These are phyloP conservation scores for Actias luna DNA, from an alignment of 2,888 invertebrate species.

Conservation along the genomic window DNA sequence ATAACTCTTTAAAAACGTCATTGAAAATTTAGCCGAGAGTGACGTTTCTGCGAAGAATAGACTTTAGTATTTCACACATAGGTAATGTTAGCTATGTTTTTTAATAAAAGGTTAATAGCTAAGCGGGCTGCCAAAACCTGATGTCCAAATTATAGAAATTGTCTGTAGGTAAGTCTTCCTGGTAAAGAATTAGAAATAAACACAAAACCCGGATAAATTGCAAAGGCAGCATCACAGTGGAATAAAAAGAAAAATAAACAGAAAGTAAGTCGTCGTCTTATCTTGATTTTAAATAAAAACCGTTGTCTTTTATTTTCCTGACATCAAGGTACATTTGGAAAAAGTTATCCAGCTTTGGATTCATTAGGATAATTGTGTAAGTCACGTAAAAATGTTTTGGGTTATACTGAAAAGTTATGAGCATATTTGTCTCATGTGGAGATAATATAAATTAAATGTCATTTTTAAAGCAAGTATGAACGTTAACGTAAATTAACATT, in stretches of 20 bases:
- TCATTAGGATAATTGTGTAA: constrained; percentile 44
- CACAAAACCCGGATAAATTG: constrained; percentile 59
- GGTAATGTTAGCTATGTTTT: constrained; percentile 35
- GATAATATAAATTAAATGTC: constrained; percentile 12
- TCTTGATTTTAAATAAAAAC: constrained; percentile 46
- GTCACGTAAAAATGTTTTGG: constrained; percentile 26
- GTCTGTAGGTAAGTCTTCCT: constrained; percentile 35
- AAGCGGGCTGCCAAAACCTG: not conserved
- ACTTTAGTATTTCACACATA: constrained; percentile 65
- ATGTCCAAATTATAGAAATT: not conserved
- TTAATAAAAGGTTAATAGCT: not conserved
- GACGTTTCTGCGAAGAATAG: constrained; percentile 47
- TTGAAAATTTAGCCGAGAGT: constrained; percentile 54
- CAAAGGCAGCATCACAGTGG: constrained; percentile 37
- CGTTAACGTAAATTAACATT: not conserved
- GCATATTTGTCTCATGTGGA: constrained; percentile 1
- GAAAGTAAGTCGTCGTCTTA: constrained; percentile 42
- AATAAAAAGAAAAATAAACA: constrained; percentile 52
- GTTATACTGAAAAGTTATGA: constrained; percentile 19
- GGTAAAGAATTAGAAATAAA: constrained; percentile 53
- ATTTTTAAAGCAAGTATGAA: constrained; percentile 14
- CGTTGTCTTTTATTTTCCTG: constrained; percentile 38
- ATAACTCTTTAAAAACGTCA: constrained; percentile 68
- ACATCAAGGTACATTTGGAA: constrained; percentile 30
- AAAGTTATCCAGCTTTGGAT: constrained; percentile 35